phyloP scores from a whole-genome alignment of 2,888 invertebrate genomes.

The Pterobdella sp. region DNA sequence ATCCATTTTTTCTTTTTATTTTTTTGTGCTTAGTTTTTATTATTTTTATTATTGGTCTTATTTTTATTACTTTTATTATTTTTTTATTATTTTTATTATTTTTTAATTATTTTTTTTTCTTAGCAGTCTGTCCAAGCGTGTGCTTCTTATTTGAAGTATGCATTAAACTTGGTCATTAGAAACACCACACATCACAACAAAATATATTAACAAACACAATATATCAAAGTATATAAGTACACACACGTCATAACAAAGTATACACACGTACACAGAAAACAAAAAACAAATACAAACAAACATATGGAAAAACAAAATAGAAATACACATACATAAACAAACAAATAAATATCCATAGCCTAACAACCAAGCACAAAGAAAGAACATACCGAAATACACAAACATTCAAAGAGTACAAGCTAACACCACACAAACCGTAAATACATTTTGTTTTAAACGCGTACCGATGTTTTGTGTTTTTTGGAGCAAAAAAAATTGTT shows the following conservation, averaged over 20 bases:
- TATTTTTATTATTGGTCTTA: neutral
- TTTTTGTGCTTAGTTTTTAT: neutral
- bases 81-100: neutral
- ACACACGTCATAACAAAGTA: too few relatives aligned
- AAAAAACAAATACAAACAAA: too few relatives aligned
- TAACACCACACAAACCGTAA: too few relatives aligned
- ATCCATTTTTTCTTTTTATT: neutral
- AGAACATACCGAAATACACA: neutral
- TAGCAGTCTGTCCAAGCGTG: neutral
- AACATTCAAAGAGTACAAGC: neutral
- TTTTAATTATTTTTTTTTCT: neutral
- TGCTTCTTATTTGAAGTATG: constrained; percentile 2
- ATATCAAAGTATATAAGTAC: too few relatives aligned
- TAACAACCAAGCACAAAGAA: neutral
- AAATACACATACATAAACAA: neutral
- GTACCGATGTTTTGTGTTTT: too few relatives aligned
- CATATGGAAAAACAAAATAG: neutral
- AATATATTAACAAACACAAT: too few relatives aligned
- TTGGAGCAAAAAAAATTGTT: too few relatives aligned
- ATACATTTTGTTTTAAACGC: too few relatives aligned
- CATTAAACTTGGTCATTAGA: neutral
- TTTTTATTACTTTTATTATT: neutral
- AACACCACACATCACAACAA: too few relatives aligned
- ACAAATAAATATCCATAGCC: neutral
- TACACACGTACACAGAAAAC: too few relatives aligned